These are phyloP conservation scores for Alloplasta piceator DNA, from an alignment of 2,888 invertebrate species.

Conservation along the genomic window DNA sequence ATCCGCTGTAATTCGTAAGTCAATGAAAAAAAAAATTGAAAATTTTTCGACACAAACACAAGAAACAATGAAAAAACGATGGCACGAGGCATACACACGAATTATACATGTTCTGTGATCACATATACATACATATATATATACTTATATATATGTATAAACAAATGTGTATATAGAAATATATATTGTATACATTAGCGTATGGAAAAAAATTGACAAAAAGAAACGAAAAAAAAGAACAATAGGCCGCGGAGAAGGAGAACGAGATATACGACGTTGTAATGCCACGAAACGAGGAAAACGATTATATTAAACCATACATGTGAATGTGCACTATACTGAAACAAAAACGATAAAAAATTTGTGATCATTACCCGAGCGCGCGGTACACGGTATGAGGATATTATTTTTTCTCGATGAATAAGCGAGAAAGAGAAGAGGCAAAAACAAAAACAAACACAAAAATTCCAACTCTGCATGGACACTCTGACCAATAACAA, in stretches of 20 bases:
- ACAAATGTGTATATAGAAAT: slow-evolving; percentile 62
- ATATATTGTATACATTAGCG: slow-evolving; percentile 71
- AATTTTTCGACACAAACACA: slow-evolving; percentile 33
- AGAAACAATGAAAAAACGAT: slow-evolving; percentile 65
- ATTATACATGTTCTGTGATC: slow-evolving; percentile 80
- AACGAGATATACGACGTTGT: neutral
- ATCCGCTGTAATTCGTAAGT: slow-evolving; percentile 74
- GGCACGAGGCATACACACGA: slow-evolving; percentile 76
- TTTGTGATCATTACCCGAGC: neutral
- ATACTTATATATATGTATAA: slow-evolving; percentile 64
- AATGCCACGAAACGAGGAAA: slow-evolving; percentile 21
- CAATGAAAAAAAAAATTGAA: slow-evolving; percentile 52
- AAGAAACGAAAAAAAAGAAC: slow-evolving; percentile 23
- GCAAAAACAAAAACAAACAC: too few relatives aligned
- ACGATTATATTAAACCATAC: slow-evolving; percentile 72
- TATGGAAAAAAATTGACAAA: slow-evolving; percentile 38
- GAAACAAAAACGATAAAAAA: too few relatives aligned
- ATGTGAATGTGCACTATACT: slow-evolving; percentile 70
- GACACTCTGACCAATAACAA: slow-evolving; percentile 64
- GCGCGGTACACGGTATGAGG: neutral
- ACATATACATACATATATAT: slow-evolving; percentile 72
- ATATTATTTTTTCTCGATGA: too few relatives aligned
- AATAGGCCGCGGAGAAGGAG: slow-evolving; percentile 14
- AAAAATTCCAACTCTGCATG: slow-evolving; percentile 52
- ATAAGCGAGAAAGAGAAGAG: neutral